A percentile compares a stretch with the other conserved stretches of the same genome.
Conservation (phyloP, 1,140 invertebrate species). For the Aphelenchoides fujianensis region DNA sequence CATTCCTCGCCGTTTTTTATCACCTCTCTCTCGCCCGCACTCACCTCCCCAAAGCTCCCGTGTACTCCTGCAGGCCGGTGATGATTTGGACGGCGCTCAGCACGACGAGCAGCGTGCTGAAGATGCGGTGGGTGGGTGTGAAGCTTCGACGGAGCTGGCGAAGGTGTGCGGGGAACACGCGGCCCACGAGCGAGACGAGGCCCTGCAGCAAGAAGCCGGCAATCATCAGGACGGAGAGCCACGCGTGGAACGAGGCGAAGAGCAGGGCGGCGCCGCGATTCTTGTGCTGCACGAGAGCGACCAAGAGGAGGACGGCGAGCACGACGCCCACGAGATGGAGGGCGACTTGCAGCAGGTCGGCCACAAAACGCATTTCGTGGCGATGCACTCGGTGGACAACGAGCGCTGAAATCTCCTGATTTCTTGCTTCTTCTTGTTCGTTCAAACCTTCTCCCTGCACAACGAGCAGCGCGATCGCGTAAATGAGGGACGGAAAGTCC, state of each 20-base stretch:
- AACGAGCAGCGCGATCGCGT: slow-evolving; percentile 27
- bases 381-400: slow-evolving; percentile 27
- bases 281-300: slow-evolving; percentile 8
- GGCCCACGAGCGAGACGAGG: slow-evolving; percentile 21
- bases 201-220: slow-evolving; percentile 30
- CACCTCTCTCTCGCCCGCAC: not conserved
- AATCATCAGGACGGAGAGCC: slow-evolving; percentile 23
- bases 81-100: slow-evolving; percentile 25
- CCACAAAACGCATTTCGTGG: slow-evolving; percentile 28
- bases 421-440: too few species aligned
- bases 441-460: slow-evolving; percentile 37
- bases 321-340: slow-evolving; percentile 21
- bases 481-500: slow-evolving; percentile 26
- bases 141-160: slow-evolving; percentile 13
- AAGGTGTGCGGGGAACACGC: slow-evolving; percentile 23
- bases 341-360: slow-evolving; percentile 20
- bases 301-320: slow-evolving; percentile 7
- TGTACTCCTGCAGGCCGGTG: slow-evolving; percentile 24
- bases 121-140: slow-evolving; percentile 21
- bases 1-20: too few species aligned
- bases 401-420: slow-evolving; percentile 34
- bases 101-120: slow-evolving; percentile 24
- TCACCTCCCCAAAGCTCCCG: slow-evolving; percentile 29
- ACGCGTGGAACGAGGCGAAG: slow-evolving; percentile 28
- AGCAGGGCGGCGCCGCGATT: not conserved